Evolutionary conservation across 2,113 vertebrate species (phyloP).

Genomic region (Lophochroa leadbeateri): DNA sequence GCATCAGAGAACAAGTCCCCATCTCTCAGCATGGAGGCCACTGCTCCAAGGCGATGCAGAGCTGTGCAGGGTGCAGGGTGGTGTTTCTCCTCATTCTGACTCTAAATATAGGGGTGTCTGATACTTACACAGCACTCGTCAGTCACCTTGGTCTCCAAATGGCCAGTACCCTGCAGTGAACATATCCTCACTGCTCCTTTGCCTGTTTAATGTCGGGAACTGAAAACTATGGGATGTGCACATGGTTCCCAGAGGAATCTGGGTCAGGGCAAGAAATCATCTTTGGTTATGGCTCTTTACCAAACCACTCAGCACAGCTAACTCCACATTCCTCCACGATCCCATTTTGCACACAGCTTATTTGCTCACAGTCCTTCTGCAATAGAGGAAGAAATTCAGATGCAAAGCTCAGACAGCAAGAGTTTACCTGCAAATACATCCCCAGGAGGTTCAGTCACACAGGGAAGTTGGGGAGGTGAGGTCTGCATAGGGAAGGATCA

Average conservation of each 20-base stretch:
- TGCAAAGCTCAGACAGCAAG: not conserved
- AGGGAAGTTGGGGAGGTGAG: not conserved
- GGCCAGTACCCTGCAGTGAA: not conserved
- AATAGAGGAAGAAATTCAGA: not conserved
- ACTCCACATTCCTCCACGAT: not conserved
- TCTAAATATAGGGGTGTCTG: not conserved
- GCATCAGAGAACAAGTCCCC: not conserved
- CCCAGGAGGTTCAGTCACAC: not conserved
- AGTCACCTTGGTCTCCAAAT: not conserved
- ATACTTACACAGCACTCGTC: accelerated
- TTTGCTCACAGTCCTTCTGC: not conserved
- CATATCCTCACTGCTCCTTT: not conserved
- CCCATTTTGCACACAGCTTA: slow-evolving; percentile 37
- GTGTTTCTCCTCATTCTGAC: not conserved
- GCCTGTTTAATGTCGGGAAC: not conserved
- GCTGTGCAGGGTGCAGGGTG: accelerated
- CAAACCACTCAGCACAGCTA: not conserved
- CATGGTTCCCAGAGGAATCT: not conserved
- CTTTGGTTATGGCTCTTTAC: slow-evolving; percentile 34
- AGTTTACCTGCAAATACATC: not conserved
- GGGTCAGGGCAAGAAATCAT: slow-evolving; percentile 30
- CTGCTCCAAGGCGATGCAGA: not conserved
- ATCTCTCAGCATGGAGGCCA: accelerated
- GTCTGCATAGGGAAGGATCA: not conserved
- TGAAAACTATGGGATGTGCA: not conserved